Conservation (phyloP, 2,888 invertebrate genomes). For the Andrena fulva region DNA sequence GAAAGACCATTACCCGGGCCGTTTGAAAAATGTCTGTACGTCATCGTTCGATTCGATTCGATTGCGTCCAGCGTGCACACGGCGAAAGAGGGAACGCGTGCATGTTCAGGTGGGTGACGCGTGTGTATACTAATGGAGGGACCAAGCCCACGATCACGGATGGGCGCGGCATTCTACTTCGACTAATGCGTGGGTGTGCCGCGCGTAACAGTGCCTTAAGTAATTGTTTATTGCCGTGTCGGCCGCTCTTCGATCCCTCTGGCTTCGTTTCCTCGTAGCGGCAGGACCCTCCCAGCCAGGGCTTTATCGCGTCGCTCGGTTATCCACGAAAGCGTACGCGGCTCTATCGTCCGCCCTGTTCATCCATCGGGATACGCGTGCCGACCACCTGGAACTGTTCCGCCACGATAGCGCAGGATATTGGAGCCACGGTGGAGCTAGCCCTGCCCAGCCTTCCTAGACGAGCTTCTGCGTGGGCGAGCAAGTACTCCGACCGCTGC, state of each 20-base stretch:
- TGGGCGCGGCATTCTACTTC: conserved; percentile 83
- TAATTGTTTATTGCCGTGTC: conserved; percentile 83
- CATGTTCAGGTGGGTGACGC: conserved; percentile 7
- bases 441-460: not conserved
- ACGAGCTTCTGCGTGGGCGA: not conserved
- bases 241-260: conserved; percentile 66
- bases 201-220: conserved; percentile 83
- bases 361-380: conserved; percentile 59
- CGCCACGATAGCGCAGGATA: conserved; percentile 45
- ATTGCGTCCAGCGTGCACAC: conserved; percentile 10
- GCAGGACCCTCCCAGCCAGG: conserved; percentile 58
- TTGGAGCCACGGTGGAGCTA: conserved; percentile 21
- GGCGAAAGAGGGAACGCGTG: conserved; percentile 39
- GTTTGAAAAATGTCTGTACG: conserved; percentile 43
- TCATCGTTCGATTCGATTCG: conserved; percentile 46
- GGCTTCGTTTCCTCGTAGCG: conserved; percentile 71
- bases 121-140: conserved; percentile 62
- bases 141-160: conserved; percentile 73
- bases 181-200: conserved; percentile 84
- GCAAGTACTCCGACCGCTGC: not conserved
- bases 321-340: conserved; percentile 42
- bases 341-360: conserved; percentile 49
- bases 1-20: conserved; percentile 34
- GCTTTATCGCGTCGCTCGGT: conserved; percentile 53
- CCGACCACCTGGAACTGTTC: conserved; percentile 34